phyloP scores from a whole-genome alignment of 2,888 invertebrate genomes.

The Acleris cristana region DNA sequence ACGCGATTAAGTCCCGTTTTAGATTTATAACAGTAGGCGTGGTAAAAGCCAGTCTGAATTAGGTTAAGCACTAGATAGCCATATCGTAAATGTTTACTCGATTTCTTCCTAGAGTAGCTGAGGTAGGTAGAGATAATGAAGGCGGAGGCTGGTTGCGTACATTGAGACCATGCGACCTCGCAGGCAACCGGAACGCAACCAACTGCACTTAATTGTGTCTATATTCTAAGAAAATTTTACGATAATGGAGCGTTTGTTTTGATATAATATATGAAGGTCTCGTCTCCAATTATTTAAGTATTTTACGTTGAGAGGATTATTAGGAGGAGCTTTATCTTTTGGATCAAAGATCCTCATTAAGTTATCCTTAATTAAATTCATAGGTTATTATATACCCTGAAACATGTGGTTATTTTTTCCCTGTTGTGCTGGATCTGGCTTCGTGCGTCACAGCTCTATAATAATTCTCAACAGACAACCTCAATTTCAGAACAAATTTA shows the following conservation, averaged over 20 bases:
- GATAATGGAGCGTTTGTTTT: background rate
- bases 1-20: no score
- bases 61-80: background rate
- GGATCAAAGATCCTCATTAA: no score
- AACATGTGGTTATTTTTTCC: no score
- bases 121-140: constrained; percentile 35
- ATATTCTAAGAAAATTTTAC: constrained; percentile 5
- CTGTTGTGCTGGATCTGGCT: no score
- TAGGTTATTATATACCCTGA: no score
- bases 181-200: constrained; percentile 40
- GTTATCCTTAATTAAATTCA: no score
- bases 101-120: constrained; percentile 45
- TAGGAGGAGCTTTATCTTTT: no score
- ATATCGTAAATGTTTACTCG: constrained; percentile 8
- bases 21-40: background rate
- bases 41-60: constrained; percentile 1
- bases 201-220: constrained; percentile 21
- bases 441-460: constrained; percentile 7
- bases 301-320: no score
- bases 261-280: no score
- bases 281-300: no score
- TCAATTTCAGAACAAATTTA: constrained; percentile 10
- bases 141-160: constrained; percentile 43
- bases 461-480: constrained; percentile 7
- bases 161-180: constrained; percentile 48